A percentile compares a stretch with the other conserved stretches of the same genome.
Conservation (phyloP, 2,888 invertebrate species). For the Melipona bicolor region DNA sequence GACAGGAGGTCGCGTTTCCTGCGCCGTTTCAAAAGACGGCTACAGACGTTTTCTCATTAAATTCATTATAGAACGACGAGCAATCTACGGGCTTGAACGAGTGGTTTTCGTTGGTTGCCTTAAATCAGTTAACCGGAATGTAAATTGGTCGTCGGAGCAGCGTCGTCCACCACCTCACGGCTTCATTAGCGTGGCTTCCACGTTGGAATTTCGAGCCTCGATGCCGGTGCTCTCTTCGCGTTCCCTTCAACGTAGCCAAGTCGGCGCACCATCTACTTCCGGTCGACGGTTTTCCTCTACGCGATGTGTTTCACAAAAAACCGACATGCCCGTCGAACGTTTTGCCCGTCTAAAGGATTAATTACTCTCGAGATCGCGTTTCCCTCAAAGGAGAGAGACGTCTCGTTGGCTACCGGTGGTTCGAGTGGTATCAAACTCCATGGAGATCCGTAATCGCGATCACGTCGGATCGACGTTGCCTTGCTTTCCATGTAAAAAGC, state of each 20-base stretch:
- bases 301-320: not conserved
- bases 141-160: slow-evolving; percentile 54
- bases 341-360: slow-evolving; percentile 31
- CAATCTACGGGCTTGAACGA: slow-evolving; percentile 43
- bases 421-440: slow-evolving; percentile 16
- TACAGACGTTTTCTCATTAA: slow-evolving; percentile 66
- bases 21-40: slow-evolving; percentile 33
- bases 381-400: not conserved
- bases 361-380: slow-evolving; percentile 46
- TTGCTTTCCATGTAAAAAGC: not conserved
- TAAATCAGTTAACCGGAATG: slow-evolving; percentile 61
- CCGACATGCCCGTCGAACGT: not conserved
- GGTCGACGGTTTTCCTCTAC: slow-evolving; percentile 43
- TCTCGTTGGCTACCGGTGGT: not conserved
- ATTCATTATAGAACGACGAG: slow-evolving; percentile 65
- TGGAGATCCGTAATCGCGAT: slow-evolving; percentile 15
- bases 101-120: slow-evolving; percentile 50
- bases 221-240: not conserved
- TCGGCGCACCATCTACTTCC: slow-evolving; percentile 44
- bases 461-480: slow-evolving; percentile 9
- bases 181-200: slow-evolving; percentile 53
- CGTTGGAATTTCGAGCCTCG: slow-evolving; percentile 46
- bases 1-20: slow-evolving; percentile 31
- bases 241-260: not conserved
- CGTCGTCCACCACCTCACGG: slow-evolving; percentile 43